phyloP scores from a whole-genome alignment of 64 coral and sea anemone genomes.

The Catalaphyllia jardinei region DNA sequence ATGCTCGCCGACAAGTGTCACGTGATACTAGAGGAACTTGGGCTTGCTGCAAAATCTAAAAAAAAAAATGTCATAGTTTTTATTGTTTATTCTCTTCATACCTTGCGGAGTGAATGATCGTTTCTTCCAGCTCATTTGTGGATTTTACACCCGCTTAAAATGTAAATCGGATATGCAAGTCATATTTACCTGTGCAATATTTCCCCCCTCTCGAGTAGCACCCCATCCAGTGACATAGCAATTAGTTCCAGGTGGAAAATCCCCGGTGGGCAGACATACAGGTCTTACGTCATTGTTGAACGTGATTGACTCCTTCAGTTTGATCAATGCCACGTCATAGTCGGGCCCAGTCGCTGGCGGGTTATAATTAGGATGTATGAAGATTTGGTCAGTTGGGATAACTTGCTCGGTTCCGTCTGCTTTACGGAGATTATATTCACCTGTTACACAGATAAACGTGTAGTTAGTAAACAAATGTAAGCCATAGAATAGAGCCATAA shows the following conservation, averaged over 20 bases:
- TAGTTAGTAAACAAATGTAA: no score
- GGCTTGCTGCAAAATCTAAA: conserved; percentile 63
- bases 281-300: conserved; percentile 38
- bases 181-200: not conserved
- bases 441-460: not conserved
- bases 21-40: conserved; percentile 69
- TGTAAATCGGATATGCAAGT: no score
- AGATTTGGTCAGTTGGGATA: not conserved
- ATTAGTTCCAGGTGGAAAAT: not conserved
- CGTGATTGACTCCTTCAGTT: conserved; percentile 1
- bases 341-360: not conserved
- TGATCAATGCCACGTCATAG: conserved; percentile 57
- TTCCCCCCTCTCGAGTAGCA: not conserved
- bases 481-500: no score
- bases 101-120: no score
- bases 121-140: no score
- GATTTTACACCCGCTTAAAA: no score
- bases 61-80: not conserved
- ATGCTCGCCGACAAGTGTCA: conserved; percentile 51
- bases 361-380: not conserved
- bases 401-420: not conserved
- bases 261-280: conserved; percentile 28
- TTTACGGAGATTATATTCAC: not conserved
- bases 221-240: conserved; percentile 14
- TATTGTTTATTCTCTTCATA: not conserved